Base-by-base conservation (phyloP, 2,888 invertebrate genomes). In the Epistrophe eligans region DNA sequence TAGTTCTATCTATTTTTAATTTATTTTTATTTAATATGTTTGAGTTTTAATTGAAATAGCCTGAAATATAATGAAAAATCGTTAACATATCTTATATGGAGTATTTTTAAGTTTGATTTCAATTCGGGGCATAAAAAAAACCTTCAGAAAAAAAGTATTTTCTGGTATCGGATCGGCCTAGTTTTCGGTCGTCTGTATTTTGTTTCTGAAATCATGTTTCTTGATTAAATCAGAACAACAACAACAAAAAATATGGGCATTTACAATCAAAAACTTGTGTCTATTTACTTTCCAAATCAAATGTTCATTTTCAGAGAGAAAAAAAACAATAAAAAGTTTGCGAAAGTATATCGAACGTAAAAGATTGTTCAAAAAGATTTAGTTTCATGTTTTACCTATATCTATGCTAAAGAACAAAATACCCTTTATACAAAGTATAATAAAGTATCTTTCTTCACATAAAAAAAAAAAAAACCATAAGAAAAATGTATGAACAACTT, bases 321-420 rank as follows among this genome's bases (percentile, higher is more conserved):
- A 58, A 50, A 19, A 24, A 58, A 60, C 17, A 58, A 15, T 57
- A 58, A n/a, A 11, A 60, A 38, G 13, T 60, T 60, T 38, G 10
- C 1, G 9, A 58, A 35, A 58, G 43, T 15, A 43, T 43, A 58
- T 32, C 17, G 17, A 58, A 15, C 43, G 0, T 5, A 4, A 43
- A 45, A 7, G 45, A 45, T 45, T 45, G 45, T 45, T 45, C 38
- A 38, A 19, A 38, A 17, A 38, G 38, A 60, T 60, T 17, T 38
- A 19, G 38, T 60, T 35, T 60, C 38, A 57, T 45, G n/a, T n/a
- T 45, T n/a, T n/a, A 45, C n/a, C 15, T 17, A 32, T 13, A 4
- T 10, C 11, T 55, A 9, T n/a, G 7, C 8, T n/a, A n/a, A 57
- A 9, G n/a, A 35, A 35, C 10, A 57, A 57, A 60, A 38, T 60